Evolutionary conservation across 2,113 vertebrate genomes (phyloP).

Genomic region (Pollimyrus isidori): DNA sequence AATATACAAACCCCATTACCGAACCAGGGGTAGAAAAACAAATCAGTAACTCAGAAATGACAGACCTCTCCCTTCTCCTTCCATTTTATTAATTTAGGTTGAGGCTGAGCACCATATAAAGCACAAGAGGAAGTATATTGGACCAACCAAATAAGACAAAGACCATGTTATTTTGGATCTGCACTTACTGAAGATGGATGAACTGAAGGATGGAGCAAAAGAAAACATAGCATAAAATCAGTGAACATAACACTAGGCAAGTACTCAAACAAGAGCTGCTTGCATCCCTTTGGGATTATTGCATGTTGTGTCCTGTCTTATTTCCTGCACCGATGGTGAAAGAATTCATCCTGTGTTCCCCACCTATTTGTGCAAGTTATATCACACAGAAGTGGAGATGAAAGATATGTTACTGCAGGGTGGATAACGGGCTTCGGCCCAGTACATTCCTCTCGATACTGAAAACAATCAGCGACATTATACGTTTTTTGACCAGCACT

Average conservation of each 20-base stretch:
- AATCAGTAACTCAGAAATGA: not conserved
- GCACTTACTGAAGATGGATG: not conserved
- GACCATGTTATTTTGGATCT: not conserved
- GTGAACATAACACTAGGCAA: not conserved
- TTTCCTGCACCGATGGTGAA: not conserved
- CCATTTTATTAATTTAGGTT: not conserved
- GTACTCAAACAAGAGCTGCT: not conserved
- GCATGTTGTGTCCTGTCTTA: conserved; percentile 14
- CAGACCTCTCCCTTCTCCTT: too few species aligned
- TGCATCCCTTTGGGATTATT: not conserved
- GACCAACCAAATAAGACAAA: not conserved
- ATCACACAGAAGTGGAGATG: not conserved
- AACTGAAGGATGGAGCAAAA: not conserved
- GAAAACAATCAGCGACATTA: not conserved
- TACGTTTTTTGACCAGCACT: not conserved
- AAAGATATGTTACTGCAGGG: not conserved
- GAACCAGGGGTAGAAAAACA: not conserved
- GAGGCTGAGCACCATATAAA: not conserved
- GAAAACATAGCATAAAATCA: not conserved
- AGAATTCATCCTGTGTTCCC: conserved; percentile 5
- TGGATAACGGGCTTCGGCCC: not conserved
- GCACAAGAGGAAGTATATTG: not conserved
- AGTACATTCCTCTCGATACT: not conserved
- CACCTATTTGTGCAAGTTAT: not conserved
- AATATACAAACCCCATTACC: not conserved